Conservation (phyloP, 2,797 vertebrate genomes). For the Synaphobranchus kaupii region DNA sequence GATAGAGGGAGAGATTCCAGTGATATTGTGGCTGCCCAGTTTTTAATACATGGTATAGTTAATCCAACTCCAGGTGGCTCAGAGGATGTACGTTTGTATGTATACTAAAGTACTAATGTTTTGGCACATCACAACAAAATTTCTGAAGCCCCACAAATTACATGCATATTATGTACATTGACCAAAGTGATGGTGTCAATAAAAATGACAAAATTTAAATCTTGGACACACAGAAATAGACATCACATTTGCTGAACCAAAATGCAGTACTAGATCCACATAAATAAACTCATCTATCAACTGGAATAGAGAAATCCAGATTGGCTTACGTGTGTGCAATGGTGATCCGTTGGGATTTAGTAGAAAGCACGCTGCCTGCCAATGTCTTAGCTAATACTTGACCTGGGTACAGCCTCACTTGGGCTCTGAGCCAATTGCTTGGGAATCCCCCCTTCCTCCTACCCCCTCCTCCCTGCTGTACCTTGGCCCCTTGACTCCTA, state of each 20-base stretch:
- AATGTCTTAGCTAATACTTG: background rate
- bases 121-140: background rate
- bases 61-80: background rate
- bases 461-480: background rate
- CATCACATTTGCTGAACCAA: background rate
- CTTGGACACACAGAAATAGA: background rate
- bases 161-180: background rate
- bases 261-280: background rate
- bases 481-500: constrained; percentile 9
- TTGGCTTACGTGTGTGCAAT: background rate
- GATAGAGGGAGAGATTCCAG: background rate
- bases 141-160: background rate
- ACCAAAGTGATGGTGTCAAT: background rate
- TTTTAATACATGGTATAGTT: background rate
- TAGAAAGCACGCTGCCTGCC: background rate
- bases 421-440: constrained; percentile 9
- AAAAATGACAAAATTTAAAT: background rate
- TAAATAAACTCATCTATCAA: constrained; percentile 15
- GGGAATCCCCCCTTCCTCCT: background rate
- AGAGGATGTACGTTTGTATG: background rate
- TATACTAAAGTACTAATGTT: background rate
- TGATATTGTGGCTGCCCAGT: background rate
- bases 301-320: background rate
- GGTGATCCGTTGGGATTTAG: background rate
- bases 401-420: constrained; percentile 4